Base-by-base conservation (phyloP, 2,888 invertebrate genomes). In the Ormyrus pomaceus region DNA sequence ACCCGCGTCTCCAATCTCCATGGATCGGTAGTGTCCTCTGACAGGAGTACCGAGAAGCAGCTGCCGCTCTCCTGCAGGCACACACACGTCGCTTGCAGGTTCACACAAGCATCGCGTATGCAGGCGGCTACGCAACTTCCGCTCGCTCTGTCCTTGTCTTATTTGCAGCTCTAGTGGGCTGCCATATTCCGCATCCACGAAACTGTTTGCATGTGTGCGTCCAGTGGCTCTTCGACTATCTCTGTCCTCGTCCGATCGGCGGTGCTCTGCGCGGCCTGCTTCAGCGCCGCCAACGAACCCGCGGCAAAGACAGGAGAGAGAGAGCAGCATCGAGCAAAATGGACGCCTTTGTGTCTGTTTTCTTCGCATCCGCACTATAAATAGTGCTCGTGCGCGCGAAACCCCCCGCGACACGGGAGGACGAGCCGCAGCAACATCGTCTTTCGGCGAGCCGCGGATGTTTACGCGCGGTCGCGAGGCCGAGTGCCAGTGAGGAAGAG, bases 271-370 rank as follows among this genome's bases (percentile, higher is more conserved):
- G 64, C 64, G 10, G 64, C 4, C 50, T 46, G n/a, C 46, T 7
- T 10, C 46, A 70, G 77, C 68, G 77, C 64, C 73, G 66, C 74
- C 59, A 70, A 51, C 68, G 55, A 74, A 69, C 19, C 64, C 64
- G 74, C 65, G 58, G 65, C 64, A 11, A 64, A 64, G 74, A 19
- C 78, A 53, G 53, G 64, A 75, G 78, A 79, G 62, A 61, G 73
- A 69, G 73, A 62, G 72, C 76, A 80, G 80, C 77, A 75, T 71
- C 66, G 76, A 90, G 87, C 89, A 90, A 90, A 90, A 90, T 90
- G 90, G 90, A 90, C 90, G 90, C 89, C 90, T 90, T 90, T 90
- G 90, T 90, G 89, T 90, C 90, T 90, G 90, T 90, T 90, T 90
- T 90, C 89, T 86, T 89, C 86, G 87, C 86, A 88, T 87, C 87